phyloP scores from a whole-genome alignment of 2,113 vertebrate species.

The Istiophorus platypterus region DNA sequence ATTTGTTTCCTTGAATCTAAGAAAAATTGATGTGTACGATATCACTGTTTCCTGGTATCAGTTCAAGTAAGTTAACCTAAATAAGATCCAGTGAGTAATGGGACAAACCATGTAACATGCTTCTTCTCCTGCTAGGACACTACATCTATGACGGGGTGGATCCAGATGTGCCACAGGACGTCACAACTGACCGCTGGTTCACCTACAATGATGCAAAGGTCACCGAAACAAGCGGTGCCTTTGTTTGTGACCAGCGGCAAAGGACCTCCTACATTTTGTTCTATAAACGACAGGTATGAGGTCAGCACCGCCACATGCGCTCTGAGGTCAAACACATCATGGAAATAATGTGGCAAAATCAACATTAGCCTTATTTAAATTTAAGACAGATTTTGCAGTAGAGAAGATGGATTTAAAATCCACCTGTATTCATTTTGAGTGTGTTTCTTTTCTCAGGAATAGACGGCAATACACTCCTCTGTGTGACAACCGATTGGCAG shows the following conservation, averaged over 20 bases:
- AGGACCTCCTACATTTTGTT: background rate
- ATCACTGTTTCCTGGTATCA: background rate
- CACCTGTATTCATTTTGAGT: background rate
- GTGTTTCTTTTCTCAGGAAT: too few species aligned
- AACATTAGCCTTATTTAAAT: too few species aligned
- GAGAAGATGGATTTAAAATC: background rate
- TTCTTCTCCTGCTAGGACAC: background rate
- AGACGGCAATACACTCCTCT: too few species aligned
- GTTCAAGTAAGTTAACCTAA: too few species aligned
- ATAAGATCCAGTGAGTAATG: too few species aligned
- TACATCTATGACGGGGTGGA: conserved; percentile 2
- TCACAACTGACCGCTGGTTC: background rate
- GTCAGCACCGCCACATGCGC: too few species aligned
- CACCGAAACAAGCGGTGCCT: background rate
- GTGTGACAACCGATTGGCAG: too few species aligned
- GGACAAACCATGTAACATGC: background rate
- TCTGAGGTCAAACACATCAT: too few species aligned
- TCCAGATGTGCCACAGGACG: background rate
- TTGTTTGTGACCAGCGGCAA: background rate
- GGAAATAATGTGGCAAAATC: too few species aligned
- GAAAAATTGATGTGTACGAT: background rate
- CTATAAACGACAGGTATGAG: background rate
- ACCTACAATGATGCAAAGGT: background rate
- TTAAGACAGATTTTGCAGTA: too few species aligned
- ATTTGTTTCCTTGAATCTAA: background rate